Conservation (phyloP, 2,888 invertebrate species). For the Salticus scenicus region DNA sequence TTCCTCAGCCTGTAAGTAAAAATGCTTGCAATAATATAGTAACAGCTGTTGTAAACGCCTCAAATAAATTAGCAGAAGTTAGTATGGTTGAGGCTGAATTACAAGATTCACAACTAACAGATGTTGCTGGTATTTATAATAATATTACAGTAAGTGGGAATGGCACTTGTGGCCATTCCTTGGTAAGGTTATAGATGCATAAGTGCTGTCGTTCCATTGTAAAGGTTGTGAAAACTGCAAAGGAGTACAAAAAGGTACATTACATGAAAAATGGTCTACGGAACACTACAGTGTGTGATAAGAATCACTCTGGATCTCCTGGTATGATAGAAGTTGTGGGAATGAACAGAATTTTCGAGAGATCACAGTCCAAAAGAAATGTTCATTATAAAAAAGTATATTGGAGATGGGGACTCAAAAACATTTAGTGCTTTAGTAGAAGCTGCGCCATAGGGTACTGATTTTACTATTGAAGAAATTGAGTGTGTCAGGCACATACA, state of each 20-base stretch:
- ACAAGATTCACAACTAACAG: not conserved
- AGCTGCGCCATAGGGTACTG: not conserved
- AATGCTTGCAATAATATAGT: not conserved
- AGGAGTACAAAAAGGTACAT: too few species aligned
- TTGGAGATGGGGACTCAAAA: not conserved
- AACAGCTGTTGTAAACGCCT: not conserved
- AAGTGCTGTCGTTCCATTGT: too few species aligned
- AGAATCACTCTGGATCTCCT: not conserved
- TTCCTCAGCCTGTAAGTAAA: not conserved
- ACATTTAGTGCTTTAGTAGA: not conserved
- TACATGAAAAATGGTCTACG: too few species aligned
- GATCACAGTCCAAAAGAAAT: not conserved
- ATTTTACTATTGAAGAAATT: too few species aligned
- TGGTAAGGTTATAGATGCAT: too few species aligned
- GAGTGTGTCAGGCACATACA: not conserved
- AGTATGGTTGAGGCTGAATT: not conserved
- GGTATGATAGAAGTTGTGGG: not conserved
- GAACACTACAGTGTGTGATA: too few species aligned
- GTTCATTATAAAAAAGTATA: not conserved
- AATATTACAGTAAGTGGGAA: slow-evolving; percentile 24
- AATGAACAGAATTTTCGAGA: not conserved
- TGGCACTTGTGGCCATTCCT: slow-evolving; percentile 40
- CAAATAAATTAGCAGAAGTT: not conserved
- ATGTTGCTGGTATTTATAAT: not conserved
- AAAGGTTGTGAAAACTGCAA: too few species aligned